Conservation (phyloP, 2,888 invertebrate species). For the Pollenia amentaria region DNA sequence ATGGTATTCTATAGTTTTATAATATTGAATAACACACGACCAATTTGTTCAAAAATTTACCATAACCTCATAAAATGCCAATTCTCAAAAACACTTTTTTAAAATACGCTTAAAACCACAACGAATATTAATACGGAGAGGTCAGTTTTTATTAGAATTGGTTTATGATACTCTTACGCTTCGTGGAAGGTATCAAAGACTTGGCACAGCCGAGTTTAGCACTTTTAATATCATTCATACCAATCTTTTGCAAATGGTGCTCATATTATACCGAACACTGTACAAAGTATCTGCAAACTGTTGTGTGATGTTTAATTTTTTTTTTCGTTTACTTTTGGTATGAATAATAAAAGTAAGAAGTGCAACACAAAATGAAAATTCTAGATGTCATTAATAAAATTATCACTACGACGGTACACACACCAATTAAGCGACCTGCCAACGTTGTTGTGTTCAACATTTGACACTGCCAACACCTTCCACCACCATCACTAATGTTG, state of each 20-base stretch:
- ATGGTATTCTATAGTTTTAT: too few relatives aligned
- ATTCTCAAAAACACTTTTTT: too few relatives aligned
- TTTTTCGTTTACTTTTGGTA: conserved; percentile 17
- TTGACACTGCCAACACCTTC: conserved; percentile 77
- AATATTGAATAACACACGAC: too few relatives aligned
- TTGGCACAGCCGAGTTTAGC: too few relatives aligned
- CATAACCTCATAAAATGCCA: too few relatives aligned
- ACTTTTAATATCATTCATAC: too few relatives aligned
- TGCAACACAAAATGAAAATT: conserved; percentile 75
- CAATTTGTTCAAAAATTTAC: too few relatives aligned
- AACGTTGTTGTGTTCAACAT: conserved; percentile 78
- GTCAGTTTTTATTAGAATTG: too few relatives aligned
- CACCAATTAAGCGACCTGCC: conserved; percentile 84
- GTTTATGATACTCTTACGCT: too few relatives aligned
- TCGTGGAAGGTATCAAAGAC: too few relatives aligned
- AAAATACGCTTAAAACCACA: too few relatives aligned
- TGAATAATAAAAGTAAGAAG: conserved; percentile 53
- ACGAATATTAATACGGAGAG: too few relatives aligned
- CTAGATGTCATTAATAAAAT: conserved; percentile 84
- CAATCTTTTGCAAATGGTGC: not conserved
- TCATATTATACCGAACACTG: conserved; percentile 1
- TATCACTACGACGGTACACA: conserved; percentile 82
- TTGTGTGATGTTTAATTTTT: not conserved
- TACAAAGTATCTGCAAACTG: conserved; percentile 6
- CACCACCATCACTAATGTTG: conserved; percentile 14